Percentiles rank a stretch among this genome's conserved stretches.
Evolutionary conservation across 1,140 invertebrate genomes (phyloP).

Genomic region (Formica selysi): DNA sequence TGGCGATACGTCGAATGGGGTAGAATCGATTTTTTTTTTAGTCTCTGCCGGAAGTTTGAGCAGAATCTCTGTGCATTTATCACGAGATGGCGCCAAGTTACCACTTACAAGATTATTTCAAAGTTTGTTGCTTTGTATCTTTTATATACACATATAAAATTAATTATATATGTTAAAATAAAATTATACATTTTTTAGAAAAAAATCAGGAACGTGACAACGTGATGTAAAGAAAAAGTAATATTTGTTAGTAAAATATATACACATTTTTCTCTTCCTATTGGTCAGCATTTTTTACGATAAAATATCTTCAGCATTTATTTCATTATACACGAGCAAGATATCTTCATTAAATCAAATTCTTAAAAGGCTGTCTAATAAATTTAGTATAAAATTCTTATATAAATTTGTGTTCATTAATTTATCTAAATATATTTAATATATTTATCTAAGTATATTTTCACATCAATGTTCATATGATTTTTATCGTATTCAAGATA

Average conservation of each 20-base stretch:
- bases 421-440: not conserved
- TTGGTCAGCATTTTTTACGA: not conserved
- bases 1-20: slow-evolving; percentile 72
- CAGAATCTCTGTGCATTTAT: slow-evolving; percentile 60
- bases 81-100: slow-evolving; percentile 78
- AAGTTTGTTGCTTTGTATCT: not conserved
- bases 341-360: not conserved
- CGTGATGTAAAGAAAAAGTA: not conserved
- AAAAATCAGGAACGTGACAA: not conserved
- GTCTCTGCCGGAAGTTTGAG: slow-evolving; percentile 65
- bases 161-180: not conserved
- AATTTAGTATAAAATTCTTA: not conserved
- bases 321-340: not conserved
- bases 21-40: slow-evolving; percentile 80
- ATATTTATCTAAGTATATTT: no score
- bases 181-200: not conserved
- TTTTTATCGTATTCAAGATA: not conserved
- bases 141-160: not conserved
- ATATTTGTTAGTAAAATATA: slow-evolving; percentile 7
- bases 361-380: not conserved
- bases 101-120: slow-evolving; percentile 48
- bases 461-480: not conserved
- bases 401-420: not conserved
- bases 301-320: not conserved
- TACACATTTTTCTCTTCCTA: not conserved